Percentiles rank a stretch among this genome's conserved stretches.
These are phyloP conservation scores for Caenorhabditis sp. DNA, from an alignment of 2,888 invertebrate genomes.

Conservation along the genomic window DNA sequence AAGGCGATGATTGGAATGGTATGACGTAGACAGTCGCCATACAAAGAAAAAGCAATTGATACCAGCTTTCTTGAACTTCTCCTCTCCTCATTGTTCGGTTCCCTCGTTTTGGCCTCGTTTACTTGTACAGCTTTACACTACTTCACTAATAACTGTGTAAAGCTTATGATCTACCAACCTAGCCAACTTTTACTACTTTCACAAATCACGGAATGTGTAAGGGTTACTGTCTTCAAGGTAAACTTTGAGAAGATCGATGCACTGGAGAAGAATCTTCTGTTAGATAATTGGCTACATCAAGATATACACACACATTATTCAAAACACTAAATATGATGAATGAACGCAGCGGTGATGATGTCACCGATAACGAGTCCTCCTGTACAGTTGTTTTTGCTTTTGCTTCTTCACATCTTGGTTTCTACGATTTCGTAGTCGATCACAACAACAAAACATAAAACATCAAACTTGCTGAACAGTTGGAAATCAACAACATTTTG, in stretches of 20 bases:
- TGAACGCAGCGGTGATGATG: conserved; percentile 43
- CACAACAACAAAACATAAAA: conserved; percentile 32
- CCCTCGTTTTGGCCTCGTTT: conserved; percentile 28
- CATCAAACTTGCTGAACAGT: conserved; percentile 39
- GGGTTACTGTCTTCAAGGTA: background rate
- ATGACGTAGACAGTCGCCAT: conserved; percentile 52
- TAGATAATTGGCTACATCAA: conserved; percentile 43
- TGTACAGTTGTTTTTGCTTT: conserved; percentile 28
- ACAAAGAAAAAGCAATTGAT: conserved; percentile 54
- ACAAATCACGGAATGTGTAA: conserved; percentile 38
- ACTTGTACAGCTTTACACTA: conserved; percentile 47
- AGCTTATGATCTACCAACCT: conserved; percentile 36
- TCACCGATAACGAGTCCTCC: conserved; percentile 30
- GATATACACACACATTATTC: conserved; percentile 29
- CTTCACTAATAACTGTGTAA: conserved; percentile 29
- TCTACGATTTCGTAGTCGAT: conserved; percentile 35
- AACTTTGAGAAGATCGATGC: background rate
- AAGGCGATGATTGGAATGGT: conserved; percentile 32
- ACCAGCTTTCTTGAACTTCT: conserved; percentile 58
- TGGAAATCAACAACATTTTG: conserved; percentile 13
- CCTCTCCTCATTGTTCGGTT: conserved; percentile 47
- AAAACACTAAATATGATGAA: conserved; percentile 30
- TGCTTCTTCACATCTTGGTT: conserved; percentile 19
- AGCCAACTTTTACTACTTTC: conserved; percentile 11
- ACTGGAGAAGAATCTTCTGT: background rate